Evolutionary conservation across 2,797 vertebrate species (phyloP), one percentile per base, ranked within the genome.

Genomic region (Oceanodroma leucorhoa): DNA sequence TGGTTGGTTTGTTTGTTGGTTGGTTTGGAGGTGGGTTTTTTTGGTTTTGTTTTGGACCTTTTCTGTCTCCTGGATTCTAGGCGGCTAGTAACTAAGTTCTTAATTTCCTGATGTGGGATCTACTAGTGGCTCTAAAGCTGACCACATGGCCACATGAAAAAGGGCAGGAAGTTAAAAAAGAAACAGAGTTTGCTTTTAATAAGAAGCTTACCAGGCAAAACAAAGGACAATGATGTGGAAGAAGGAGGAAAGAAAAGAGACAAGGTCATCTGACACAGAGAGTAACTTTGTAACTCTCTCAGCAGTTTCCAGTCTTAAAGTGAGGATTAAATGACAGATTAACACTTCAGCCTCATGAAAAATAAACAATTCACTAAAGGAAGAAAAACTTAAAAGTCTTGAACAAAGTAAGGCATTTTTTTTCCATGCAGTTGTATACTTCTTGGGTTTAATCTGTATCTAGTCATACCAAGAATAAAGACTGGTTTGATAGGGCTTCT

Each of bases 31-130:
- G 11, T 24, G 15, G 11, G 0, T 0, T 24, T 21, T 29, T 72
- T 24, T 10, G 1, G 3, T 2, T n/a, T 72, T 21, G 0, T 9
- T 70, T 50, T 34, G 4, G 0, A 2, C 23, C 11, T 43, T 62
- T 61, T 60, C 50, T 29, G 16, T 34, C 8, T 73, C 17, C 17
- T 50, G 16, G 5, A 57, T 91, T 94, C 45, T n/a, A 81, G 30
- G 23, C 45, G 32, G 55, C 9, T 54, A 16, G 21, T 55, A 79
- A 4, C 14, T 30, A 61, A 34, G 20, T 46, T 41, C 14, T 29
- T 80, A 34, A 41, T 34, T 7, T 80, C 21, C 60, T 69, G 5
- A 40, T 45, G 11, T 38, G 18, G 12, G 9, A 69, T 45, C 38
- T 89, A 18, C 34, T 30, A 43, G n/a, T 54, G 57, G 17, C 6